Conservation (phyloP, 1,140 invertebrate species). For the Nymphalis io region DNA sequence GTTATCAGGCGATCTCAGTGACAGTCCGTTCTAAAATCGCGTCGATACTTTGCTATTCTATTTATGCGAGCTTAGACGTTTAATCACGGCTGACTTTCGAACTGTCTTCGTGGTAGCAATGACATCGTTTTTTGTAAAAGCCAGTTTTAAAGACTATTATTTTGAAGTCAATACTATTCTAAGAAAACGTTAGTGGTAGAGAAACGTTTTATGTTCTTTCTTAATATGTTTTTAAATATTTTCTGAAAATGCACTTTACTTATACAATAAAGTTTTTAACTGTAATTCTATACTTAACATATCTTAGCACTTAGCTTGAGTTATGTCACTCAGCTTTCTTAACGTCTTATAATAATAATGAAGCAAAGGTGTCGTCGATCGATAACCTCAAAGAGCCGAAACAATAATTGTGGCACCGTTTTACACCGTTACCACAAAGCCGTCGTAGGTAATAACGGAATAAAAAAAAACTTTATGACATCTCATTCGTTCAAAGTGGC, state of each 20-base stretch:
- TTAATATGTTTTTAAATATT: background rate
- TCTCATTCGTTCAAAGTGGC: constrained; percentile 72
- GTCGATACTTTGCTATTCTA: constrained; percentile 41
- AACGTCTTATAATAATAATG: constrained; percentile 9
- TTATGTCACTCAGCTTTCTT: background rate
- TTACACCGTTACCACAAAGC: constrained; percentile 66
- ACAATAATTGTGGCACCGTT: constrained; percentile 50
- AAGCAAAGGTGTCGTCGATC: constrained; percentile 27
- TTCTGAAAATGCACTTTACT: background rate
- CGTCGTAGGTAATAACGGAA: constrained; percentile 49
- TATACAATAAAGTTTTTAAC: background rate
- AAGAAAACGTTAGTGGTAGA: no score
- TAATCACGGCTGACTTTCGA: constrained; percentile 24
- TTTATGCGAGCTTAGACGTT: constrained; percentile 31
- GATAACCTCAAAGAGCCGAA: constrained; percentile 27
- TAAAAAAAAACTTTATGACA: constrained; percentile 76
- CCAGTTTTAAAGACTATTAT: no score
- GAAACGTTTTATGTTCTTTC: no score
- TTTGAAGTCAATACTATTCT: background rate
- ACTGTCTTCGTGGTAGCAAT: background rate
- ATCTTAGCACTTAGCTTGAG: constrained; percentile 1
- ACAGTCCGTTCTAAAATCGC: constrained; percentile 46
- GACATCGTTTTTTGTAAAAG: no score
- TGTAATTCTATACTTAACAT: background rate
- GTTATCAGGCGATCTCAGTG: constrained; percentile 69